A percentile compares a stretch with the other conserved stretches of the same genome.
Evolutionary conservation across 1,140 invertebrate species (phyloP).

Genomic region (Carcinoscorpius rotundicauda): DNA sequence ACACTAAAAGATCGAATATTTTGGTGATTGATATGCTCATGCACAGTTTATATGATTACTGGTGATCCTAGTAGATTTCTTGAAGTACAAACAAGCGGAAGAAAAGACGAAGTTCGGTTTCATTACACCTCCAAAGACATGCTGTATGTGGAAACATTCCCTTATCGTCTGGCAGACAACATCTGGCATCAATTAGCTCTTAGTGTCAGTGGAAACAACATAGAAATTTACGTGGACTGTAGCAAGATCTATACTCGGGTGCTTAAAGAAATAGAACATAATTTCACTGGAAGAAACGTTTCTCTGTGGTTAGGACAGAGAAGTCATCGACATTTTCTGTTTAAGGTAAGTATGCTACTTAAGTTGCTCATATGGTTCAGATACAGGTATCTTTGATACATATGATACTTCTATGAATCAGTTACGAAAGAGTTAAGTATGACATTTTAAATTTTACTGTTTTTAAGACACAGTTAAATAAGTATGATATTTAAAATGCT

Average conservation of each 20-base stretch:
- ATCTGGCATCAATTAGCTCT: conserved; percentile 74
- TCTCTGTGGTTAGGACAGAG: conserved; percentile 76
- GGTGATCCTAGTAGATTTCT: conserved; percentile 48
- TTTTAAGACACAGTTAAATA: too few relatives aligned
- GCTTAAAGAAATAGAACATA: conserved; percentile 52
- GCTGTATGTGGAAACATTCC: conserved; percentile 70
- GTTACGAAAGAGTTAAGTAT: too few relatives aligned
- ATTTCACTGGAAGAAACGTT: conserved; percentile 46
- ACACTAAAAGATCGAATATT: too few relatives aligned
- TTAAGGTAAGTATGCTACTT: conserved; percentile 51
- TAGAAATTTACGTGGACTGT: conserved; percentile 73
- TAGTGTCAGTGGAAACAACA: conserved; percentile 63
- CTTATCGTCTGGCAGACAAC: conserved; percentile 67
- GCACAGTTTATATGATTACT: too few relatives aligned
- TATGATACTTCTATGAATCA: too few relatives aligned
- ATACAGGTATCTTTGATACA: too few relatives aligned
- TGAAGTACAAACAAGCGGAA: conserved; percentile 78
- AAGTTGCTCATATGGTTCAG: too few relatives aligned
- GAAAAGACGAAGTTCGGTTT: conserved; percentile 56
- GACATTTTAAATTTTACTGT: too few relatives aligned
- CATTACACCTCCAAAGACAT: conserved; percentile 45
- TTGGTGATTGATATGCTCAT: too few relatives aligned
- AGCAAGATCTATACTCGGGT: conserved; percentile 63
- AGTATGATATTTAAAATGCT: too few relatives aligned
- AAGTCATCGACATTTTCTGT: conserved; percentile 67